Evolutionary conservation across 1,140 invertebrate genomes (phyloP), one percentile per base, ranked within the genome.

Genomic region (Micrasema minimum): DNA sequence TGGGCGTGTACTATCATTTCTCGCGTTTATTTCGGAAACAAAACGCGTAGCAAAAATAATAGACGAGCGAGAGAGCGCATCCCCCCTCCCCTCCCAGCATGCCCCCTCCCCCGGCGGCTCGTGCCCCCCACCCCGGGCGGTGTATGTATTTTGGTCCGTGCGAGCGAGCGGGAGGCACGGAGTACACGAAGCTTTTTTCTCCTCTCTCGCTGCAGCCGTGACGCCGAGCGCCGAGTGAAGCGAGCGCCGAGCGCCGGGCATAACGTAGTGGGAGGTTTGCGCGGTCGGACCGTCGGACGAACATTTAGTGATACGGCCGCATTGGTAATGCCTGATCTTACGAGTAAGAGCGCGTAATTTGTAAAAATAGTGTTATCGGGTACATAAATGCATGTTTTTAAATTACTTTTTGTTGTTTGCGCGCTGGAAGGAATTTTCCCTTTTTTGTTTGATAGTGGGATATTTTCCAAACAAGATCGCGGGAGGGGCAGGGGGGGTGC

Each of bases 1-100:
- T 67, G 66, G 66, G 66, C 66, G 66, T 67, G 66, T 69, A 69
- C 66, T 69, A 57, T 37, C 66, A 69, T 69, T 67, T 67, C 66
- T 67, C 66, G 66, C 66, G 51, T 67, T 69, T 69, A 69, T 69
- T 69, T 62, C 67, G 38, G 66, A 69, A 69, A 69, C 67, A 64
- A 69, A 69, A 64, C 67, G 67, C 48, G 66, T 69, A 53, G 66
- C 66, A 69, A 69, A 69, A 69, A 69, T 69, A 59, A 69, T 69
- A 69, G 66, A 26, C 43, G 67, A 69, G 67, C 67, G 67, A 69
- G 67, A 69, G 67, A 69, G 67, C 67, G 67, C 67, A 69, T 69
- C 67, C 57, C 67, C 66, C 46, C 62, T n/a, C 43, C 66, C 51
- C 37, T 38, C 11, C 14, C 46, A 1, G 14, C 35, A 45, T 41